Evolutionary conservation across 1,140 invertebrate genomes (phyloP).

Genomic region (Cyclina sinensis): DNA sequence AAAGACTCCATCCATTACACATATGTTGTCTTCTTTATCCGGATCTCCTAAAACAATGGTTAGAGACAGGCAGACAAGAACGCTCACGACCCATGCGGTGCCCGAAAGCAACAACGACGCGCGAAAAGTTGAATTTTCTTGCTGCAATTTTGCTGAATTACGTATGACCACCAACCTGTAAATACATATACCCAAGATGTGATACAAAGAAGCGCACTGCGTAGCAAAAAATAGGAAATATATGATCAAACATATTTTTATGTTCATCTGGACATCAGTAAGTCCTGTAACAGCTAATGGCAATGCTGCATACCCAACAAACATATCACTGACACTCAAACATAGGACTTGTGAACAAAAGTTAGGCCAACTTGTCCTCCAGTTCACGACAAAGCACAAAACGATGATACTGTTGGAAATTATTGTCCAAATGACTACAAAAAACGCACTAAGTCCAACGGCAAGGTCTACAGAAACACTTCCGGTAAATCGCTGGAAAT

Average conservation of each 20-base stretch:
- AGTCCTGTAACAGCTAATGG: background rate
- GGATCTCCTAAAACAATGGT: background rate
- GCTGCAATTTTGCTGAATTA: background rate
- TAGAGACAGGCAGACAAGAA: background rate
- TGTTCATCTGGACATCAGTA: too few relatives aligned
- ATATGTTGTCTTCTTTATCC: background rate
- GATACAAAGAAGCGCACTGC: slow-evolving; percentile 5
- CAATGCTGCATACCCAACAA: background rate
- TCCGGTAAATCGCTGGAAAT: background rate
- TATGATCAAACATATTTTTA: background rate
- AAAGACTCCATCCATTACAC: background rate
- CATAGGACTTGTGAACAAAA: background rate
- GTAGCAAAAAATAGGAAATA: background rate
- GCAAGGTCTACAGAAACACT: background rate
- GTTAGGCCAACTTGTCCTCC: background rate
- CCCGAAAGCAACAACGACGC: background rate
- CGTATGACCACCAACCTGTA: background rate
- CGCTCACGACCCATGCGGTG: background rate
- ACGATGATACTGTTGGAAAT: background rate
- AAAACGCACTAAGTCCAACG: background rate
- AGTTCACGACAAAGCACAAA: background rate
- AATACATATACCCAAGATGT: background rate
- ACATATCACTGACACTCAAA: background rate
- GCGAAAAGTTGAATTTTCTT: background rate
- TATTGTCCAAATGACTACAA: background rate